A percentile compares a stretch with the other conserved stretches of the same genome.
phyloP scores from a whole-genome alignment of 64 coral and sea anemone species.

The Hydrozoanthus tunicans region DNA sequence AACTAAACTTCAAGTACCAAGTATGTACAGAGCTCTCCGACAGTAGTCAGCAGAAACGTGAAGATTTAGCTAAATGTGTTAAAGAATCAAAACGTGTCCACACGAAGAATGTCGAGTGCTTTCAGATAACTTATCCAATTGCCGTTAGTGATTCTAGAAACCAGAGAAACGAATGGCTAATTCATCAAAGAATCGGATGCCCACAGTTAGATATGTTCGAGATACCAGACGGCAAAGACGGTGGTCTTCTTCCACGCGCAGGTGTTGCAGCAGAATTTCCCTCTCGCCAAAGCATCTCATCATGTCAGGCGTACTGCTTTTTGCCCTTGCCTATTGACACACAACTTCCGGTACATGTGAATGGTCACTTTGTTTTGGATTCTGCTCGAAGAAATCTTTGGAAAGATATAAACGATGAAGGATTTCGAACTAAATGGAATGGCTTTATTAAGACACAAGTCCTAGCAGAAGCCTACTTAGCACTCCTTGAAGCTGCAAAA shows the following conservation, averaged over 20 bases:
- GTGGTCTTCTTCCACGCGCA: slow-evolving; percentile 74
- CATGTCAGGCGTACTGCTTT: slow-evolving; percentile 68
- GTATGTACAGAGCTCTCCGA: slow-evolving; percentile 43
- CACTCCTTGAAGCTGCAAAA: slow-evolving; percentile 58
- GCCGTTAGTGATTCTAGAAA: slow-evolving; percentile 63
- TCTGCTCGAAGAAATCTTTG: slow-evolving; percentile 85
- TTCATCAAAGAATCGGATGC: slow-evolving; percentile 87
- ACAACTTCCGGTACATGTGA: slow-evolving; percentile 90
- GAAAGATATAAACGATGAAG: slow-evolving; percentile 57
- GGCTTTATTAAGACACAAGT: slow-evolving; percentile 77
- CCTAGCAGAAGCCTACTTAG: slow-evolving; percentile 82
- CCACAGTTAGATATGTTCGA: slow-evolving; percentile 16
- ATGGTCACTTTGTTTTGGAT: slow-evolving; percentile 90
- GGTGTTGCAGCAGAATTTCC: slow-evolving; percentile 65
- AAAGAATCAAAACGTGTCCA: slow-evolving; percentile 32
- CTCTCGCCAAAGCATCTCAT: neutral
- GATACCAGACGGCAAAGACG: slow-evolving; percentile 67
- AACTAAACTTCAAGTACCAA: slow-evolving; percentile 56
- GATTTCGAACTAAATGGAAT: slow-evolving; percentile 81
- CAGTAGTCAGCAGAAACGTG: slow-evolving; percentile 45
- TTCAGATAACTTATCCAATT: slow-evolving; percentile 64
- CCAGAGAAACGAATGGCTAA: slow-evolving; percentile 72
- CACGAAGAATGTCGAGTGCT: slow-evolving; percentile 68
- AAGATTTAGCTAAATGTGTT: slow-evolving; percentile 56
- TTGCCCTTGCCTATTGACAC: slow-evolving; percentile 83